These are phyloP conservation scores for Panurus biarmicus DNA, from an alignment of 2,113 vertebrate genomes.

Conservation along the genomic window DNA sequence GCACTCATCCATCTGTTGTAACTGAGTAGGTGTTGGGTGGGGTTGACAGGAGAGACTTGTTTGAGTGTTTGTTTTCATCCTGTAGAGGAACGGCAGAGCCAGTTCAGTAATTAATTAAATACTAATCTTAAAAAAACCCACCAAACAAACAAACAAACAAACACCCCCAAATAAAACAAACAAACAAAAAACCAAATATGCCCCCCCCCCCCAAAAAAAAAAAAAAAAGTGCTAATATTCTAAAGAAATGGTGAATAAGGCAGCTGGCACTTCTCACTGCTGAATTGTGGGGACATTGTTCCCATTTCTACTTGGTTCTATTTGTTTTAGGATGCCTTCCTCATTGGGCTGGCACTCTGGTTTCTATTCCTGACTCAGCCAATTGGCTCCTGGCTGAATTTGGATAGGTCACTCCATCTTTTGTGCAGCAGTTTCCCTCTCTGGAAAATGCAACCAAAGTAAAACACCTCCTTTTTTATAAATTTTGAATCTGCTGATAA, in stretches of 20 bases:
- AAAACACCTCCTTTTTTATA: neutral
- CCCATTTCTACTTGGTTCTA: neutral
- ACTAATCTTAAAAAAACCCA: neutral
- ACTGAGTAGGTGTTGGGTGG: conserved; percentile 39
- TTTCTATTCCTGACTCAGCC: conserved; percentile 6
- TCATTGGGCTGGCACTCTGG: neutral
- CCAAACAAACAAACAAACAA: too few relatives aligned
- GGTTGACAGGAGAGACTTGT: conserved; percentile 9
- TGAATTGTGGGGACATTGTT: neutral
- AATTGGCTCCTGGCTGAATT: conserved; percentile 4
- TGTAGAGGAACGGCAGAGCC: neutral
- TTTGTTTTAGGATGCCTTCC: neutral
- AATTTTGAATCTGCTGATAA: neutral
- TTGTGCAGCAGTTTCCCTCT: neutral
- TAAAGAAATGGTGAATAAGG: neutral
- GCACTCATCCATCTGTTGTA: conserved; percentile 38
- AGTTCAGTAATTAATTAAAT: neutral
- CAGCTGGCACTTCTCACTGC: neutral
- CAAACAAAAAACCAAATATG: too few relatives aligned
- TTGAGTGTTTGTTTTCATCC: conserved; percentile 40
- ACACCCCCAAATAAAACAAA: too few relatives aligned
- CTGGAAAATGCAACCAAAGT: neutral
- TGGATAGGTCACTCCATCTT: conserved; percentile 17
- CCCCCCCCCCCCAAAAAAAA: too few relatives aligned
- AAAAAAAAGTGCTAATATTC: neutral